These are phyloP conservation scores for Nomia melanderi DNA, from an alignment of 1,140 invertebrate species.

Conservation along the genomic window DNA sequence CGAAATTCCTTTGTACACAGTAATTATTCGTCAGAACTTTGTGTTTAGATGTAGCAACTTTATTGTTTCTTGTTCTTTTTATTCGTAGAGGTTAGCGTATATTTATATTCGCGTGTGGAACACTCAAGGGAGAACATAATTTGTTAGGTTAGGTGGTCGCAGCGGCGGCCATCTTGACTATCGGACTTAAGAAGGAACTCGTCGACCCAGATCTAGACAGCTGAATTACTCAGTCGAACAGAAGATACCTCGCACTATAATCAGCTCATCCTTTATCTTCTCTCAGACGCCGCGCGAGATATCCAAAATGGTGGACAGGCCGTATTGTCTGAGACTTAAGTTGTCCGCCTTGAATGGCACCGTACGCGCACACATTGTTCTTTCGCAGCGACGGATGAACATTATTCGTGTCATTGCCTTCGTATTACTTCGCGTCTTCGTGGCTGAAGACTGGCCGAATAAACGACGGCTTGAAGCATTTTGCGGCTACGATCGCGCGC, in stretches of 20 bases:
- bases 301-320: background rate
- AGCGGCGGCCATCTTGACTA: background rate
- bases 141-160: background rate
- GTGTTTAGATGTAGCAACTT: too few species aligned
- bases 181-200: background rate
- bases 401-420: background rate
- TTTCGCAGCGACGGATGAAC: background rate
- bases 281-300: background rate
- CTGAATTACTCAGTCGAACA: background rate
- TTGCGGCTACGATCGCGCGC: background rate
- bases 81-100: too few species aligned
- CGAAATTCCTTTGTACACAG: too few species aligned
- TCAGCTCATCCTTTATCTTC: background rate
- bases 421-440: background rate
- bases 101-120: background rate
- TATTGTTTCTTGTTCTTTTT: too few species aligned
- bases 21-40: too few species aligned
- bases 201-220: background rate
- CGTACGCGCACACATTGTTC: slow-evolving; percentile 3
- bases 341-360: background rate
- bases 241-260: background rate
- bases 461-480: too few species aligned
- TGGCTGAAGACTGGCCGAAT: background rate
- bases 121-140: too few species aligned
- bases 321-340: background rate